These are phyloP conservation scores for Scomber japonicus DNA, from an alignment of 2,113 vertebrate genomes.

Conservation along the genomic window DNA sequence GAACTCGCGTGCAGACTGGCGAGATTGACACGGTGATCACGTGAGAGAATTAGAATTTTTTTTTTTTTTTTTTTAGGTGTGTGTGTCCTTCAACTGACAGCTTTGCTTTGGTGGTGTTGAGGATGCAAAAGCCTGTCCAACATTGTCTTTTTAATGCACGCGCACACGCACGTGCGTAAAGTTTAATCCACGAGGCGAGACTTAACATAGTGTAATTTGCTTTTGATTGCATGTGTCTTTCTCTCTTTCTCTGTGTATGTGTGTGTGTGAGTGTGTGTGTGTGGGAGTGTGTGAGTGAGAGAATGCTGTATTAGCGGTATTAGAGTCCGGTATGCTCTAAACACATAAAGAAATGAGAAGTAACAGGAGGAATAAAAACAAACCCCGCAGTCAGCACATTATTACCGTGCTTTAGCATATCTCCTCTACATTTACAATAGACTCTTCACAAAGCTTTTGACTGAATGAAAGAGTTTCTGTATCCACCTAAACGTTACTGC, in stretches of 20 bases:
- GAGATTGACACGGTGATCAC: conserved; percentile 86
- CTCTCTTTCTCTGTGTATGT: not conserved
- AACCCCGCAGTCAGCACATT: conserved; percentile 19
- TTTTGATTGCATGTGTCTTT: conserved; percentile 55
- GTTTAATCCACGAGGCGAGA: conserved; percentile 67
- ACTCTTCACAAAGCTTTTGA: not conserved
- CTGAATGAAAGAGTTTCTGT: not conserved
- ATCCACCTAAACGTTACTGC: conserved; percentile 3
- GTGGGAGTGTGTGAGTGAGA: conserved; percentile 1
- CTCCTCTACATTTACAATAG: conserved; percentile 5
- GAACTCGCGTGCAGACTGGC: conserved; percentile 89
- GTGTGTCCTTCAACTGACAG: conserved; percentile 58
- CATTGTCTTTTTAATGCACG: conserved; percentile 28
- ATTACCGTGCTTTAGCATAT: not conserved
- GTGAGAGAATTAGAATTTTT: conserved; percentile 80
- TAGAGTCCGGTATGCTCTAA: conserved; percentile 23
- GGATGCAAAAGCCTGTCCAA: conserved; percentile 41
- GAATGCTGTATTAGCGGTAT: conserved; percentile 35
- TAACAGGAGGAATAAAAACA: conserved; percentile 38
- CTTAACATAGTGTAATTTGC: conserved; percentile 60
- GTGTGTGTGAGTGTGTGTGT: conserved; percentile 5
- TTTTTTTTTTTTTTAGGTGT: conserved; percentile 5
- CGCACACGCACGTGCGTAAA: conserved; percentile 43
- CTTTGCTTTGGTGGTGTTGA: conserved; percentile 30
- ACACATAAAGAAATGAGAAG: conserved; percentile 31